Base-by-base conservation (phyloP, 2,113 vertebrate species). In the Laterallus jamaicensis region DNA sequence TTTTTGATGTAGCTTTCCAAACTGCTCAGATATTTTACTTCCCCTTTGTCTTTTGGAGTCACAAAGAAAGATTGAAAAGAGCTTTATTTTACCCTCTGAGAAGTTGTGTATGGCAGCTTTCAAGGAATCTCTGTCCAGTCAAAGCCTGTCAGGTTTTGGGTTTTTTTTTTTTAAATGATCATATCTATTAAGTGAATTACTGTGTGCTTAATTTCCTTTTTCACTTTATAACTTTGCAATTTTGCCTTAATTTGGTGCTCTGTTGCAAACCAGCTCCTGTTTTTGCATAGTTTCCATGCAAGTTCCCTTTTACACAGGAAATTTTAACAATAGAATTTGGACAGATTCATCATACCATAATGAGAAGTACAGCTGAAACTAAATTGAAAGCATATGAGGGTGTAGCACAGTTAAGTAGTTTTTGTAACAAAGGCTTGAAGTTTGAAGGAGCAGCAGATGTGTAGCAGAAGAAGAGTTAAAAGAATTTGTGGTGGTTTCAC, bases 271-370 rank as follows among this genome's bases (percentile, higher is more conserved):
- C 22, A 83, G 29, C 42, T 80, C 37, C 80, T 81, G 32, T 8
- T 78, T 92, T 87, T 90, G 56, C 58, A 47, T 54, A 62, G 37
- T 95, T 96, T 92, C 87, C 37, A 9, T 84, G 37, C 26, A 68
- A 77, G 40, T 84, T 88, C 32, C 75, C 31, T 87, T 86, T 75
- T 49, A 60, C 49, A 37, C 25, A n/a, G 70, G 85, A 95, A 76
- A 78, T 86, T 58, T 68, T 85, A 90, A 90, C 60, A 90, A 73
- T 63, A 82, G 71, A 68, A 68, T 86, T 92, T 88, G 76, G 90
- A 70, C 35, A 76, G 40, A 49, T 80, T 56, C 0, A 0, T 82
- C 52, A 63, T 54, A 74, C 24, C 0, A 0, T 83, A 63, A 79
- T 55, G 79, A 40, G 64, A 78, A 88, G 20, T 79, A 88, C 87